Evolutionary conservation across 2,113 vertebrate genomes (phyloP).

Genomic region (Notiomystis cincta): DNA sequence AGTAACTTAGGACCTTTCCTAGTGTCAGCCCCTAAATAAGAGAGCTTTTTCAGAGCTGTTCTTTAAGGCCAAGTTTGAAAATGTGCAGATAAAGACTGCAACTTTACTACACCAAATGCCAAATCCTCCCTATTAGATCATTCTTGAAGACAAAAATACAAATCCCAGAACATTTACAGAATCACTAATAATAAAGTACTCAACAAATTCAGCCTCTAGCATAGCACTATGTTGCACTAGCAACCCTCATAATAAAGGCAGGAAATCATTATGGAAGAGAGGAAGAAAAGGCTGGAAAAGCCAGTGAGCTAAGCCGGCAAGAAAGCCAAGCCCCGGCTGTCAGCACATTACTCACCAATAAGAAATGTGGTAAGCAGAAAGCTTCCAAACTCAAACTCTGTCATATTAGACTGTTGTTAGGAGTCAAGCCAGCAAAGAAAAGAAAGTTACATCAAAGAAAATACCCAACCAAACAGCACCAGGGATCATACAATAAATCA

Average conservation of each 20-base stretch:
- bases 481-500: neutral
- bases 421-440: constrained; percentile 38
- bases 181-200: neutral
- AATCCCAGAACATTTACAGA: neutral
- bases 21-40: neutral
- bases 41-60: neutral
- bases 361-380: constrained; percentile 57
- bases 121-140: neutral
- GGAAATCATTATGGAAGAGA: neutral
- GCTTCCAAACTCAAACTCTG: constrained; percentile 26
- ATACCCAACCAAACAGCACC: neutral
- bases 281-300: neutral
- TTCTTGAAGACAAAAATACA: neutral
- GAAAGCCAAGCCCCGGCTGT: constrained; percentile 11
- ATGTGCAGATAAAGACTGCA: neutral
- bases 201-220: neutral
- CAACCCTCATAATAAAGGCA: constrained; percentile 41
- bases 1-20: neutral
- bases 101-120: neutral
- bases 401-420: constrained; percentile 12
- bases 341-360: constrained; percentile 67
- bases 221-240: neutral
- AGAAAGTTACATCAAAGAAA: constrained; percentile 42
- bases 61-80: neutral
- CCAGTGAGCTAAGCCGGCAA: neutral